Evolutionary conservation across 2,797 vertebrate species (phyloP).

Genomic region (Acridotheres tristis): DNA sequence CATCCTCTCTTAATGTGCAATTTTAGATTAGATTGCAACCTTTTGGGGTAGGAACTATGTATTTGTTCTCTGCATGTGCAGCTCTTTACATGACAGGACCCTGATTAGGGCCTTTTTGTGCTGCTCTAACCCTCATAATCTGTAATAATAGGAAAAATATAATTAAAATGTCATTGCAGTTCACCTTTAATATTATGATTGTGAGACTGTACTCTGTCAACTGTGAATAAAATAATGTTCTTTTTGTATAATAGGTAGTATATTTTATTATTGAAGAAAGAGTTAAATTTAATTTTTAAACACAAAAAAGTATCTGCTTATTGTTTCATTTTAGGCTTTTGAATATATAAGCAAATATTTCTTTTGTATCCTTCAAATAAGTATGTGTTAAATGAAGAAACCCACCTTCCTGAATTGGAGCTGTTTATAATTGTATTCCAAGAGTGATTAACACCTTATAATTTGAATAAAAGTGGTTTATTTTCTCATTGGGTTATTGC

Average conservation of each 20-base stretch:
- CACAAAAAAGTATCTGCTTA: neutral
- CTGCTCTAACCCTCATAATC: neutral
- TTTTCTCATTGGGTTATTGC: conserved; percentile 73
- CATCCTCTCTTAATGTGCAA: neutral
- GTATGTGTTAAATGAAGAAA: conserved; percentile 49
- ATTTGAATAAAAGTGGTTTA: conserved; percentile 79
- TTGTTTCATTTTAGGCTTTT: conserved; percentile 56
- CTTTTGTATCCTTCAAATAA: conserved; percentile 57
- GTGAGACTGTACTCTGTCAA: conserved; percentile 2
- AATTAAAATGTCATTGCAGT: conserved; percentile 19
- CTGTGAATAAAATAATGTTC: conserved; percentile 3
- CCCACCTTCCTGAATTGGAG: conserved; percentile 8
- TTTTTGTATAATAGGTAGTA: conserved; percentile 47
- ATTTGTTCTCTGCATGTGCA: neutral
- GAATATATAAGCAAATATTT: conserved; percentile 30
- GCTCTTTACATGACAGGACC: neutral
- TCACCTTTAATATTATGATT: conserved; percentile 23
- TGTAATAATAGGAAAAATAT: neutral
- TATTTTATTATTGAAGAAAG: conserved; percentile 50
- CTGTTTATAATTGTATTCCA: conserved; percentile 43
- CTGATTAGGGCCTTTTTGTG: neutral
- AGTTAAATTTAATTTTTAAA: conserved; percentile 34
- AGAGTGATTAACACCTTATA: conserved; percentile 54
- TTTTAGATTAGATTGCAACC: neutral
- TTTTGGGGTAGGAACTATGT: neutral